Evolutionary conservation across 2,888 invertebrate species (phyloP).

Genomic region (Cenopis cana): DNA sequence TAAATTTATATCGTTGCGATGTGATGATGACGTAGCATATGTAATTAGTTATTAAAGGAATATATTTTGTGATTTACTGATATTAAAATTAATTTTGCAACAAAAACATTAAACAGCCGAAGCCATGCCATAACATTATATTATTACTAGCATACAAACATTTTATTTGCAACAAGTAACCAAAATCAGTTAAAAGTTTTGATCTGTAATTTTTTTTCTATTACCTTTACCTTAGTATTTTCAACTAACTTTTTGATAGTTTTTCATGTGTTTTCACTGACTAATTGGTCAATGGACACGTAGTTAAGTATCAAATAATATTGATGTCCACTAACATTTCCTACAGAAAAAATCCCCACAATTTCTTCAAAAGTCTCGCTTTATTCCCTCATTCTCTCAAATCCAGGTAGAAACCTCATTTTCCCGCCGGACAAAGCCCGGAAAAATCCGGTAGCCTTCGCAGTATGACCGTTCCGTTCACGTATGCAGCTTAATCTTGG

Average conservation of each 20-base stretch:
- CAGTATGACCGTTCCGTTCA: constrained; percentile 26
- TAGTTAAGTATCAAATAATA: not conserved
- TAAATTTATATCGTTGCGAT: no score
- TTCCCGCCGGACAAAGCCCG: constrained; percentile 31
- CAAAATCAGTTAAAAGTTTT: no score
- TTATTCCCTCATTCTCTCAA: constrained; percentile 23
- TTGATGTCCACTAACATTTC: not conserved
- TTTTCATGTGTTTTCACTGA: not conserved
- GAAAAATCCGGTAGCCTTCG: constrained; percentile 29
- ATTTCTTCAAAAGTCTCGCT: constrained; percentile 9
- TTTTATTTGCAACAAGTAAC: not conserved
- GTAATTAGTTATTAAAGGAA: not conserved
- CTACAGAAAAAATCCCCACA: not conserved
- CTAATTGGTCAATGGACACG: not conserved
- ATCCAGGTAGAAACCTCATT: constrained; percentile 31
- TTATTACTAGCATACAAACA: not conserved
- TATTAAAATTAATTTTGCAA: no score
- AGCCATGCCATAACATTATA: no score
- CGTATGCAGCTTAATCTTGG: constrained; percentile 43
- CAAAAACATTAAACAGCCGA: no score
- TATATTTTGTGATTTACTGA: no score
- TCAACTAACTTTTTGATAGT: not conserved
- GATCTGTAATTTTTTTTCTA: no score
- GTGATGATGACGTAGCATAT: not conserved
- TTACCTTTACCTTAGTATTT: no score